Base-by-base conservation (phyloP, 2,888 invertebrate genomes). In the Leptopilina drosophilae region DNA sequence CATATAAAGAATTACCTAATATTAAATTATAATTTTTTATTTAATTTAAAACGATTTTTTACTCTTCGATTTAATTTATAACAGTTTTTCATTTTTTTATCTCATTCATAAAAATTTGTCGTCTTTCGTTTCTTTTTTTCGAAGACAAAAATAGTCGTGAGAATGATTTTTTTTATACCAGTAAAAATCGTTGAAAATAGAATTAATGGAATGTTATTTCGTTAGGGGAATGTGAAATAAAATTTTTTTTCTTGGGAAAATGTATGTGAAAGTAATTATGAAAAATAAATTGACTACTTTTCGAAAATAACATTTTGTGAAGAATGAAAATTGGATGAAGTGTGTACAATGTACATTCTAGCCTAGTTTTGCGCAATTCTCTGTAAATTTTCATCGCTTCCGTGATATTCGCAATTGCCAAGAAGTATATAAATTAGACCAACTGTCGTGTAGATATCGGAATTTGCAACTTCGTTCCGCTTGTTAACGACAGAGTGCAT, bases 371-470 rank as follows among this genome's bases (percentile, higher is more conserved):
- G 78, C 80, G 82, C 79, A 80, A 79, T 82, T 82, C 77, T 78
- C 64, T 81, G 64, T 81, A 79, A 33, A 79, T 83, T 83, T 82
- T 73, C 69, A 83, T 82, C 78, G 82, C 84, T 88, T 88, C 87
- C 87, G 85, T 82, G 82, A 84, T 53, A 73, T 84, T 79, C 69
- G 82, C 78, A 26, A 77, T 84, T 87, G 87, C 87, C 88, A 87
- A 86, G 80, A 33, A 86, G 80, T 75, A 81, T 80, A 82, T 87
- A 87, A 86, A 86, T 85, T 82, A 82, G 78, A 76, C 79, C 81
- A 79, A 80, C 64, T 78, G 80, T 78, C 82, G 80, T 69, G 81
- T 49, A 80, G 78, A 79, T 77, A 80, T 53, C 75, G 77, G 77
- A 79, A 77, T 78, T 80, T 78, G 81, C 79, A 78, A 53, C 53